phyloP scores from a whole-genome alignment of 2,888 invertebrate species.

The Agrotis clavis region DNA sequence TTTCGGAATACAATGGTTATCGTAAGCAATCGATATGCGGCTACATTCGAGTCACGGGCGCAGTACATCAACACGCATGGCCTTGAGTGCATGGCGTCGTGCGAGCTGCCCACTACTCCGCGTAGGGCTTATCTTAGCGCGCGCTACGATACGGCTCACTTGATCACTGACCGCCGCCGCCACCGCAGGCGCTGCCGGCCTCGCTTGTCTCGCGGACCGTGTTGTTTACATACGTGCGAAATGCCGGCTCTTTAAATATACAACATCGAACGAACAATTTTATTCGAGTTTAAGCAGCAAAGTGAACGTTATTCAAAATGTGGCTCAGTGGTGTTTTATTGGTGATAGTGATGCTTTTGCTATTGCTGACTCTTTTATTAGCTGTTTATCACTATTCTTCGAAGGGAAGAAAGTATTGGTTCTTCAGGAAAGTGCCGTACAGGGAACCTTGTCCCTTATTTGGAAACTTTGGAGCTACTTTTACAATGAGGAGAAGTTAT shows the following conservation, averaged over 20 bases:
- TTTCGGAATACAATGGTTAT: conserved; percentile 81
- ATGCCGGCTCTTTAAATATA: conserved; percentile 75
- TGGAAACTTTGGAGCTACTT: conserved; percentile 88
- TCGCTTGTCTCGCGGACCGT: conserved; percentile 65
- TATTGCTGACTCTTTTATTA: conserved; percentile 75
- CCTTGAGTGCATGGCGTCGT: conserved; percentile 79
- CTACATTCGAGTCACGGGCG: conserved; percentile 85
- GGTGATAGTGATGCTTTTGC: conserved; percentile 68
- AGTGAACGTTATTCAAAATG: conserved; percentile 71
- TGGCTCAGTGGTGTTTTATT: conserved; percentile 78
- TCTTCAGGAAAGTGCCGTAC: conserved; percentile 82
- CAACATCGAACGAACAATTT: conserved; percentile 52
- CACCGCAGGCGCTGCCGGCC: conserved; percentile 68
- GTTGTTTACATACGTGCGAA: conserved; percentile 82
- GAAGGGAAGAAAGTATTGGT: conserved; percentile 87
- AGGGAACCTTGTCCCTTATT: conserved; percentile 88
- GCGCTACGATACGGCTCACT: conserved; percentile 79
- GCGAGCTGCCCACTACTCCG: conserved; percentile 61
- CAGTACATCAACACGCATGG: conserved; percentile 80
- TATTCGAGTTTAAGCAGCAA: conserved; percentile 49
- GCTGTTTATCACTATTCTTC: conserved; percentile 82
- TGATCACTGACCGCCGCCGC: conserved; percentile 76
- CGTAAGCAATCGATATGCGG: conserved; percentile 75
- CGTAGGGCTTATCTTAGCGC: conserved; percentile 84
- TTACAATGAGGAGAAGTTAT: conserved; percentile 84